Percentiles rank a stretch among this genome's conserved stretches.
These are phyloP conservation scores for Phyllotreta cruciferae DNA, from an alignment of 2,888 invertebrate species.

Conservation along the genomic window DNA sequence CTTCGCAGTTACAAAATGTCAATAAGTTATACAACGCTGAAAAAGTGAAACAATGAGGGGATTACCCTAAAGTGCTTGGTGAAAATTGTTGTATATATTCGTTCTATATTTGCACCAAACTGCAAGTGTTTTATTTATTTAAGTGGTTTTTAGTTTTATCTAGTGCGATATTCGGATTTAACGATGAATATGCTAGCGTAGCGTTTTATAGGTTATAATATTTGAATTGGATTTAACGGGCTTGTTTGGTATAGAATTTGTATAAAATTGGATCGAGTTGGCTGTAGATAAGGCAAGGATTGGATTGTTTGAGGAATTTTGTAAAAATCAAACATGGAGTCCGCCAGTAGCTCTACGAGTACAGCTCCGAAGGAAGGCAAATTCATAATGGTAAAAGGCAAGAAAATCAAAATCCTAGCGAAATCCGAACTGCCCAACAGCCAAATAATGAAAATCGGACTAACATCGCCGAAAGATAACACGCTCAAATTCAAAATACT, in stretches of 20 bases:
- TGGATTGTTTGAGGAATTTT: conserved; percentile 20
- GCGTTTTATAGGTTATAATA: neutral
- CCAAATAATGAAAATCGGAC: conserved; percentile 23
- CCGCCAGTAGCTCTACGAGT: conserved; percentile 17
- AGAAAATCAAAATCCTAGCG: conserved; percentile 44
- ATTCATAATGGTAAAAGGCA: conserved; percentile 45
- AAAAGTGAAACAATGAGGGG: conserved; percentile 2
- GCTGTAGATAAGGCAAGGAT: conserved; percentile 28
- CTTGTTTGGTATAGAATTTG: neutral
- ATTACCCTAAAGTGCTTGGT: conserved; percentile 8
- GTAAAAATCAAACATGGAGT: conserved; percentile 23
- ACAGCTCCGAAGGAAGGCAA: conserved; percentile 21
- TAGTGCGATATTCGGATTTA: neutral
- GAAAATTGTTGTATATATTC: neutral
- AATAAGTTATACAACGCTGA: too few species aligned
- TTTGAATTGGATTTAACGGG: neutral
- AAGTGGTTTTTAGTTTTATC: neutral
- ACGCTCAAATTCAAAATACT: conserved; percentile 33
- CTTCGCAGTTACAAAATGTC: too few species aligned
- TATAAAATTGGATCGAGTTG: conserved; percentile 8
- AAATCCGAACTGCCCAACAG: conserved; percentile 33
- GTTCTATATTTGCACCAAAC: neutral
- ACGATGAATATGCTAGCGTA: neutral
- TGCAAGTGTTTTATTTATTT: neutral
- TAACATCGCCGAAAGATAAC: neutral